These are phyloP conservation scores for Corynorhinus townsendii DNA, from an alignment of 2,113 vertebrate genomes.

Conservation along the genomic window DNA sequence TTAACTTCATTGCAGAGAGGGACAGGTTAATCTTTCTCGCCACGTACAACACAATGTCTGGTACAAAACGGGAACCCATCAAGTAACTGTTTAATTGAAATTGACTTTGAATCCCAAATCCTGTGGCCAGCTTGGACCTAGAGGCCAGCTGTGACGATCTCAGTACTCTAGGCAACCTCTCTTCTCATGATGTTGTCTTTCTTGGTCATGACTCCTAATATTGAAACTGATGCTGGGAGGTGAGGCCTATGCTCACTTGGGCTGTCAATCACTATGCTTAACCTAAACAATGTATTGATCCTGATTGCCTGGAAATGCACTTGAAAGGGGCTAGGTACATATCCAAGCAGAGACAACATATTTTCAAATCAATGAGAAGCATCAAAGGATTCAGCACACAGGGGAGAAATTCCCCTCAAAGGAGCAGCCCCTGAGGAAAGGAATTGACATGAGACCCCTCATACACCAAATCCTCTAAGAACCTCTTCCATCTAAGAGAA, in stretches of 20 bases:
- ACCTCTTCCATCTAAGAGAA: slow-evolving; percentile 58
- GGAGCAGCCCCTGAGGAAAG: slow-evolving; percentile 66
- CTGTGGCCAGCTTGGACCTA: background rate
- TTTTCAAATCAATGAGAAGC: slow-evolving; percentile 78
- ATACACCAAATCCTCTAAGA: slow-evolving; percentile 67
- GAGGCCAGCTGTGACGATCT: background rate
- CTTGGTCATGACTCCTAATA: slow-evolving; percentile 35
- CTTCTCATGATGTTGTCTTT: background rate
- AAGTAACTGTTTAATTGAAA: slow-evolving; percentile 1
- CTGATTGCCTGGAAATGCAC: slow-evolving; percentile 77
- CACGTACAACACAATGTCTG: background rate
- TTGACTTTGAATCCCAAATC: background rate
- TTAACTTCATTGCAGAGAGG: background rate
- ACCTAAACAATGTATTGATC: slow-evolving; percentile 77
- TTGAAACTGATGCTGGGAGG: slow-evolving; percentile 45
- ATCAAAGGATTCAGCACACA: slow-evolving; percentile 61
- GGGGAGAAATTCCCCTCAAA: slow-evolving; percentile 67
- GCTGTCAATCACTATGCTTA: slow-evolving; percentile 76
- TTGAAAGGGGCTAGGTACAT: slow-evolving; percentile 79
- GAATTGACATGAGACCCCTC: slow-evolving; percentile 68
- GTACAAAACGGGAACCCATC: background rate
- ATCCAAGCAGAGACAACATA: slow-evolving; percentile 77
- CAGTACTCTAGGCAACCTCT: background rate
- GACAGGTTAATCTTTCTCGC: background rate
- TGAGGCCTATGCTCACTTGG: background rate